phyloP scores from a whole-genome alignment of 2,888 invertebrate genomes.

The Neoascia interrupta region DNA sequence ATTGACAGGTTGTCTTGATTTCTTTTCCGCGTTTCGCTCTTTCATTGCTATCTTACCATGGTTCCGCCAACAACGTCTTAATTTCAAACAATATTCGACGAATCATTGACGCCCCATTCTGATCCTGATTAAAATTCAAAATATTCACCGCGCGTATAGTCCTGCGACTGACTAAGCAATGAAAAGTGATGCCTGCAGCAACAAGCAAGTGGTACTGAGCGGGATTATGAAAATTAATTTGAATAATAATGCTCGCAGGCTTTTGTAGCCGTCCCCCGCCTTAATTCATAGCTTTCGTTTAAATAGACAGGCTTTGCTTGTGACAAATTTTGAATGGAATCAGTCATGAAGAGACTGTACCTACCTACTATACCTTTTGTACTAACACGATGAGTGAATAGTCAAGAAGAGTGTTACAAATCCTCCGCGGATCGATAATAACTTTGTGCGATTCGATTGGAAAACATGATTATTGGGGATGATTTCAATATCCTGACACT shows the following conservation, averaged over 20 bases:
- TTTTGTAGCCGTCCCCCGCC: conserved; percentile 25
- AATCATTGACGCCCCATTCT: conserved; percentile 62
- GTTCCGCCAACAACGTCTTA: conserved; percentile 59
- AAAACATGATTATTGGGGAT: conserved; percentile 53
- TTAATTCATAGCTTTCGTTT: too few species aligned
- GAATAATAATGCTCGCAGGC: conserved; percentile 76
- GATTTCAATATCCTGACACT: conserved; percentile 36
- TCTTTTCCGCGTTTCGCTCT: neutral
- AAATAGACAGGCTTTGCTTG: conserved; percentile 52
- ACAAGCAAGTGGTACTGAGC: conserved; percentile 64
- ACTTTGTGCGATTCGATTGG: conserved; percentile 53
- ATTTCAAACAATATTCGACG: conserved; percentile 67
- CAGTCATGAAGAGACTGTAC: conserved; percentile 39
- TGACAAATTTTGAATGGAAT: conserved; percentile 61
- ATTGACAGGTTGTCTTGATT: conserved; percentile 68
- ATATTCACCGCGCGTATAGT: conserved; percentile 32
- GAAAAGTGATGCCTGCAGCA: conserved; percentile 52
- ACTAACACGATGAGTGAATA: neutral
- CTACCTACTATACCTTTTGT: conserved; percentile 1
- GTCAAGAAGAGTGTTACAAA: conserved; percentile 19
- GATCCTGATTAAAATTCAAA: conserved; percentile 65
- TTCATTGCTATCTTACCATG: conserved; percentile 27
- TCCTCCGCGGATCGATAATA: conserved; percentile 55
- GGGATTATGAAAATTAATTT: conserved; percentile 74
- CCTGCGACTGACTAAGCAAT: conserved; percentile 58